Base-by-base conservation (phyloP, 2,888 invertebrate genomes). In the Platycheirus albimanus region DNA sequence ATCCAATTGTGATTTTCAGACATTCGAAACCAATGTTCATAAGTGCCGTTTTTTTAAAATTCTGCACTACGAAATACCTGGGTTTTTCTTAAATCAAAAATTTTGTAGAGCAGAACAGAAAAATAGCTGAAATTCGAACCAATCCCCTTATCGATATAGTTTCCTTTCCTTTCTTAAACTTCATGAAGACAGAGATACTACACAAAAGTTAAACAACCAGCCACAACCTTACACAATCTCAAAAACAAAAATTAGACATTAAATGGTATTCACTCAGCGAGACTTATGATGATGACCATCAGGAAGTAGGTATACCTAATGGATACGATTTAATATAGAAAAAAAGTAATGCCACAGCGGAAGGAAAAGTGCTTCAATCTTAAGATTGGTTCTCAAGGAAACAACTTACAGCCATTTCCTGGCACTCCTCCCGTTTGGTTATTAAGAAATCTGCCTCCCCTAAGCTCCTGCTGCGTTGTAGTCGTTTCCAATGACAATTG, bases 321-420 rank as follows among this genome's bases (percentile, higher is more conserved):
- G 52, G 33, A 52, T n/a, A 36, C 33, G 19, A 33, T 19, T 52
- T 24, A 3, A 24, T 24, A n/a, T 2, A 30, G 28, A 6, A 33
- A 33, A n/a, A n/a, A 52, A 52, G 33, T 30, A 52, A 52, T 33
- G 2, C n/a, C n/a, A 3, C n/a, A 52, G 7, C 11, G 33, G n/a
- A 52, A 52, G n/a, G n/a, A 33, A 2, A 28, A 51, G 15, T 51
- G 0, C 51, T 30, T 10, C 49, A 28, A 49, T 49, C 24, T 13
- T 45, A 43, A 10, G 17, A 17, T 19, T 52, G 6, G 6, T 52
- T n/a, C 17, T 52, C 33, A 52, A 36, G 52, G 33, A 33, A 30
- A 19, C 17, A 30, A 15, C 52, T 52, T 33, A 52, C 33, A 19
- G 17, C 5, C 2, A 52, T 52, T 52, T 52, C 52, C 33, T 52